A percentile compares a stretch with the other conserved stretches of the same genome.
Evolutionary conservation across 2,113 vertebrate genomes (phyloP).

Genomic region (Chelonoidis abingdonii): DNA sequence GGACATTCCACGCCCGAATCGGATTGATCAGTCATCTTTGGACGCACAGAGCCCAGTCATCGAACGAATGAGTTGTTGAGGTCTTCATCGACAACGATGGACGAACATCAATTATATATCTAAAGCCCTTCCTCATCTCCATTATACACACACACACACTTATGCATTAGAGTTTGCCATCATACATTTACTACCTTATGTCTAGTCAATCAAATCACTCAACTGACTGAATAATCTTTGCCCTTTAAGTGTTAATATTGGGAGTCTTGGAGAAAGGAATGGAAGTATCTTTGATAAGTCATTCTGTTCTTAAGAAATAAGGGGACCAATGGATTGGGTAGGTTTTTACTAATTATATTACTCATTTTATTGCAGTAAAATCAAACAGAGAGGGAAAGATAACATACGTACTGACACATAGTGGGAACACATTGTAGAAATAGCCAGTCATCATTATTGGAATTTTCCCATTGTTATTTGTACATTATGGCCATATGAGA

Average conservation of each 20-base stretch:
- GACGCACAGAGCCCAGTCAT: too few species aligned
- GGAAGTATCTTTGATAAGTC: conserved; percentile 64
- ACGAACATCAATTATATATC: neutral
- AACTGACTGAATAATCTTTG: conserved; percentile 65
- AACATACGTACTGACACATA: conserved; percentile 49
- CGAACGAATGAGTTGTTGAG: too few species aligned
- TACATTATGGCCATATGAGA: conserved; percentile 73
- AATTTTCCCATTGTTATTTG: conserved; percentile 72
- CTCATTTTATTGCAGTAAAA: conserved; percentile 69
- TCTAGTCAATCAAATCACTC: conserved; percentile 70
- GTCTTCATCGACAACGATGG: too few species aligned
- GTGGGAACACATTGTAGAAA: conserved; percentile 28
- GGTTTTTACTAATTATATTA: conserved; percentile 64
- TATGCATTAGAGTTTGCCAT: conserved; percentile 39
- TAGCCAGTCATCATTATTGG: conserved; percentile 32
- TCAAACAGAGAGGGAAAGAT: conserved; percentile 63
- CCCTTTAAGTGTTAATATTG: conserved; percentile 67
- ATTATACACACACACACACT: conserved; percentile 38
- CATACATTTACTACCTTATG: conserved; percentile 51
- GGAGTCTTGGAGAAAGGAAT: conserved; percentile 32
- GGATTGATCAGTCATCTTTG: too few species aligned
- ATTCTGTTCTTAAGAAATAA: conserved; percentile 65
- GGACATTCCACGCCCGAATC: too few species aligned
- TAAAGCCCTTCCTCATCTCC: conserved; percentile 48
- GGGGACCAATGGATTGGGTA: conserved; percentile 49